Evolutionary conservation across 2,113 vertebrate genomes (phyloP).

Genomic region (Poeciliopsis prolifica): DNA sequence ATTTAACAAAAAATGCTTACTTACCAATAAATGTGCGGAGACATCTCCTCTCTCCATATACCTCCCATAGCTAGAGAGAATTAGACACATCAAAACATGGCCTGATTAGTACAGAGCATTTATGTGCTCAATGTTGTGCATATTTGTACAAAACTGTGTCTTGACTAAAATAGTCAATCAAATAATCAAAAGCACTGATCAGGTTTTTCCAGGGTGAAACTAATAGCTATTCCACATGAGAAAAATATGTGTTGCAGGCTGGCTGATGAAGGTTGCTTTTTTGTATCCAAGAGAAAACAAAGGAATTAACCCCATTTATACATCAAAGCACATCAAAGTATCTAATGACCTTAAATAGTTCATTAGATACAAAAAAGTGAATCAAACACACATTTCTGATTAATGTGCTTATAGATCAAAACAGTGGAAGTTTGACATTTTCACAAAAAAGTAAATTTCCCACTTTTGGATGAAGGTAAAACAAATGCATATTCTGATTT

Average conservation of each 20-base stretch:
- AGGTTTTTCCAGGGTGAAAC: not conserved
- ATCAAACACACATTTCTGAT: too few species aligned
- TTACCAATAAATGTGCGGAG: slow-evolving; percentile 96
- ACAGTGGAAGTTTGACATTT: not conserved
- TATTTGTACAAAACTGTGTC: too few species aligned
- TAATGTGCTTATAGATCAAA: not conserved
- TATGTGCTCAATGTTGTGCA: too few species aligned
- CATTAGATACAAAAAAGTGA: too few species aligned
- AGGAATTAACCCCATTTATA: not conserved
- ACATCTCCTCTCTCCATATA: slow-evolving; percentile 95
- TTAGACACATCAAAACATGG: not conserved
- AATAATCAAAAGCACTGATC: not conserved
- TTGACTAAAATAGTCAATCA: not conserved
- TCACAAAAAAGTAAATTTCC: not conserved
- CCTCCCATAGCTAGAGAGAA: slow-evolving; percentile 90
- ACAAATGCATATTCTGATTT: not conserved
- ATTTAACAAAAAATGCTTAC: slow-evolving; percentile 13
- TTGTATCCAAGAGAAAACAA: not conserved
- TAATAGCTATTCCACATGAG: not conserved
- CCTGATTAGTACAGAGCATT: not conserved
- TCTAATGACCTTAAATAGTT: too few species aligned
- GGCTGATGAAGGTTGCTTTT: not conserved
- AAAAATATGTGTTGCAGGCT: not conserved
- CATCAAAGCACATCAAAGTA: not conserved
- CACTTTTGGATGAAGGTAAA: not conserved